Percentiles rank a stretch among this genome's conserved stretches.
phyloP scores from a whole-genome alignment of 2,888 invertebrate species.

The Acleris emargana region DNA sequence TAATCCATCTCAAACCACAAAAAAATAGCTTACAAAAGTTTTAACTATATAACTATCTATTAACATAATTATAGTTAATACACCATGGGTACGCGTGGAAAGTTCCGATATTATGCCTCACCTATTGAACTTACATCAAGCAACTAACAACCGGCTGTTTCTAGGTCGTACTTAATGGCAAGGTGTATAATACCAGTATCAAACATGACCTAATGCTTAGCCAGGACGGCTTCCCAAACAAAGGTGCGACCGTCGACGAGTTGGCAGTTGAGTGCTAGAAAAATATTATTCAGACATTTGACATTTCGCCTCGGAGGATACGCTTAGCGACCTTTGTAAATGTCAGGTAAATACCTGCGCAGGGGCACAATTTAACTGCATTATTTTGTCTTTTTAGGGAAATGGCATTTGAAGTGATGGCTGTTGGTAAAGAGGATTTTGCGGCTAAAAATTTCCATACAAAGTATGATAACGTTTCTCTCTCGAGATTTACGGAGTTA shows the following conservation, averaged over 20 bases:
- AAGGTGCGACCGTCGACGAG: conserved; percentile 39
- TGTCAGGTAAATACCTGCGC: conserved; percentile 24
- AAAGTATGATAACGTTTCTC: too few species aligned
- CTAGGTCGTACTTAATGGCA: conserved; percentile 31
- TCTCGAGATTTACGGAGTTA: too few species aligned
- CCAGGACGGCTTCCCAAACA: conserved; percentile 42
- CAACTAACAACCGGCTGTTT: too few species aligned
- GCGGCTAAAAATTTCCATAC: too few species aligned
- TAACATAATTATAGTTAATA: too few species aligned
- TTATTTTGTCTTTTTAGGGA: conserved; percentile 21
- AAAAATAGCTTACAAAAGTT: too few species aligned
- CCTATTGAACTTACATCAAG: too few species aligned
- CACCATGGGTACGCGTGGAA: too few species aligned
- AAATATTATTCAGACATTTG: conserved; percentile 49
- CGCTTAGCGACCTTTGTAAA: conserved; percentile 46
- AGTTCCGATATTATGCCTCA: too few species aligned
- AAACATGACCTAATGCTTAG: conserved; percentile 33
- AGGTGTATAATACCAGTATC: conserved; percentile 24
- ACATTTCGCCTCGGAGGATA: conserved; percentile 43
- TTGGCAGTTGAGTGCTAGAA: conserved; percentile 47
- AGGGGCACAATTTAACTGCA: conserved; percentile 13
- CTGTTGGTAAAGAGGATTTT: neutral
- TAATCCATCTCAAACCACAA: too few species aligned
- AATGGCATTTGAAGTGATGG: neutral
- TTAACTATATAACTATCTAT: too few species aligned